Conservation (phyloP, 1,140 invertebrate genomes). For the Manduca sexta region DNA sequence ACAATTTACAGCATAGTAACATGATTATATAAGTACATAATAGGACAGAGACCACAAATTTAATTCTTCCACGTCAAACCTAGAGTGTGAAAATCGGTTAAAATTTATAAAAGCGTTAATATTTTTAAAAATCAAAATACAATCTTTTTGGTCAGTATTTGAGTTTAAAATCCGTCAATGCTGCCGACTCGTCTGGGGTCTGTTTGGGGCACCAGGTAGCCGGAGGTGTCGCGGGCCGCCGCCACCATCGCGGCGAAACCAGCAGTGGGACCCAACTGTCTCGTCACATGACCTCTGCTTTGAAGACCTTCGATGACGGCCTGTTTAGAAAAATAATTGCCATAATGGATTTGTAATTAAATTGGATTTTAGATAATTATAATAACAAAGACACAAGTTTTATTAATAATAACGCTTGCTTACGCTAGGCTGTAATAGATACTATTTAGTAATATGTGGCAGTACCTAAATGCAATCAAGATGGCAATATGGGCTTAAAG, state of each 20-base stretch:
- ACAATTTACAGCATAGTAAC: too few species aligned
- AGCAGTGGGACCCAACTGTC: constrained; percentile 50
- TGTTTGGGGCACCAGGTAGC: constrained; percentile 50
- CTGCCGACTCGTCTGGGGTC: constrained; percentile 64
- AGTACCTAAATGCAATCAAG: background rate
- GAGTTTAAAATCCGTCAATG: constrained; percentile 58
- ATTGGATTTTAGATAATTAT: background rate
- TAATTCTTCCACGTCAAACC: too few species aligned
- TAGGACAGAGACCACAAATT: too few species aligned
- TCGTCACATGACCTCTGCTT: constrained; percentile 59
- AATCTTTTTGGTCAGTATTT: too few species aligned
- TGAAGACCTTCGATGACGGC: constrained; percentile 36
- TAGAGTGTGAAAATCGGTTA: too few species aligned
- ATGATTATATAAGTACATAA: too few species aligned
- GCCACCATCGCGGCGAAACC: constrained; percentile 72
- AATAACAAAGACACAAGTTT: background rate
- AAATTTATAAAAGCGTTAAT: too few species aligned
- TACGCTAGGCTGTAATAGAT: background rate
- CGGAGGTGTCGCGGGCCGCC: constrained; percentile 42
- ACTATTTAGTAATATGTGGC: background rate
- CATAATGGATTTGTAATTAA: background rate
- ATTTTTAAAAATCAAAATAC: too few species aligned
- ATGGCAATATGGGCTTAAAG: too few species aligned
- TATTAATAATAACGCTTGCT: too few species aligned
- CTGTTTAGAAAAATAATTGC: constrained; percentile 20